phyloP scores from a whole-genome alignment of 2,888 invertebrate genomes.

The Strigamia crassipes region DNA sequence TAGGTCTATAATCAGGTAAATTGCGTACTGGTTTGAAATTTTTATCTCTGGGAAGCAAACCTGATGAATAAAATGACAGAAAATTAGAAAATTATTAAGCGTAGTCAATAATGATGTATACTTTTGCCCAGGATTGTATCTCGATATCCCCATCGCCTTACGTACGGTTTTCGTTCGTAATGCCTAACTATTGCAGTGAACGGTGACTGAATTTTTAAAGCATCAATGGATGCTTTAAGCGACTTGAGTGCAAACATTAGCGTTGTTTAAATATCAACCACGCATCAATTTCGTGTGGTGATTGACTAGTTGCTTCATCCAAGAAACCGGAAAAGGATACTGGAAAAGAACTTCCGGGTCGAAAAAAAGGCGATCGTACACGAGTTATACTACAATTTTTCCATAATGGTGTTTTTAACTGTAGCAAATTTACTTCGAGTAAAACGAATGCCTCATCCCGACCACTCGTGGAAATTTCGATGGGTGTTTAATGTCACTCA shows the following conservation, averaged over 20 bases:
- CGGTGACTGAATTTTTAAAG: not conserved
- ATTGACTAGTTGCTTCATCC: not conserved
- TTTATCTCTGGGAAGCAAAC: slow-evolving; percentile 38
- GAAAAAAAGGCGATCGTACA: not conserved
- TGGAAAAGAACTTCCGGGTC: too few relatives aligned
- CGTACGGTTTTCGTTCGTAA: not conserved
- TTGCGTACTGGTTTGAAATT: slow-evolving; percentile 57
- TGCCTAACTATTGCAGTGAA: not conserved
- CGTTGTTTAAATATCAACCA: not conserved
- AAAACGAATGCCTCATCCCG: not conserved
- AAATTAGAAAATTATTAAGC: too few relatives aligned
- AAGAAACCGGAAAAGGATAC: not conserved
- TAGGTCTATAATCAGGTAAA: slow-evolving; percentile 71
- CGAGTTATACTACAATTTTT: not conserved
- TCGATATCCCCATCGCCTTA: not conserved
- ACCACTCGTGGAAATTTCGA: not conserved
- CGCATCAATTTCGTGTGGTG: not conserved
- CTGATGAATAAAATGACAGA: slow-evolving; percentile 4
- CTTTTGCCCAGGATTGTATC: not conserved
- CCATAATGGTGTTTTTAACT: slow-evolving; percentile 7
- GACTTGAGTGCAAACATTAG: not conserved
- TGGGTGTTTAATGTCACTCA: not conserved
- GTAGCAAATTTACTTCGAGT: not conserved
- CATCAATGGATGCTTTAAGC: not conserved
- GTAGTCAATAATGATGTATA: not conserved